These are phyloP conservation scores for Spondyliosoma cantharus DNA, from an alignment of 2,797 vertebrate genomes.

Conservation along the genomic window DNA sequence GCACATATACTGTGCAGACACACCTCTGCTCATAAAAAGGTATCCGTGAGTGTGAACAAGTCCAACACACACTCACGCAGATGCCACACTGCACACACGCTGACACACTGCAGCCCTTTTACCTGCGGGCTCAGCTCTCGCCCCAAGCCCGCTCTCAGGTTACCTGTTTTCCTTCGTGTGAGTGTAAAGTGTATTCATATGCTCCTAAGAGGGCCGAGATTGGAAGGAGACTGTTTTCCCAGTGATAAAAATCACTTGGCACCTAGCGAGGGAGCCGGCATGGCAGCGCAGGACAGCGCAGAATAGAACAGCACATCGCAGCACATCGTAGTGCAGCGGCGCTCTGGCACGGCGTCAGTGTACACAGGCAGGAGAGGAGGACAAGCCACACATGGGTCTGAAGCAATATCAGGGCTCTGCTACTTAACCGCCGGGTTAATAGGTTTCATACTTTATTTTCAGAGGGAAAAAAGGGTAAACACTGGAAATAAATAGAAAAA, in stretches of 20 bases:
- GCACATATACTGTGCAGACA: constrained; percentile 50
- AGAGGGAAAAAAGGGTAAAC: constrained; percentile 58
- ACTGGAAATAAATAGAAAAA: constrained; percentile 72
- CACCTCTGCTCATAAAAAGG: constrained; percentile 36
- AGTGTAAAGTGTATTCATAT: constrained; percentile 85
- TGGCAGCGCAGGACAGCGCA: constrained; percentile 68
- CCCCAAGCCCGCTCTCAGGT: constrained; percentile 66
- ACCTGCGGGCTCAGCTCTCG: constrained; percentile 74
- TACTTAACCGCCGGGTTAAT: constrained; percentile 60
- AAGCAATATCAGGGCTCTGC: constrained; percentile 56
- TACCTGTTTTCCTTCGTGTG: constrained; percentile 84
- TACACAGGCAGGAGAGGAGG: constrained; percentile 64
- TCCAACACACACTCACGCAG: constrained; percentile 59
- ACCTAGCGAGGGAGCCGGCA: constrained; percentile 84
- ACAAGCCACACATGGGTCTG: constrained; percentile 62
- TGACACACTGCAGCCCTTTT: constrained; percentile 75
- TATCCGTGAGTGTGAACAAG: constrained; percentile 66
- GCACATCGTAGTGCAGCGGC: constrained; percentile 37
- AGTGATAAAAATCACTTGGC: constrained; percentile 93
- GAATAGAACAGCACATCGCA: constrained; percentile 61
- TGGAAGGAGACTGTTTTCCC: constrained; percentile 88
- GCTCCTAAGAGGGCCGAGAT: constrained; percentile 84
- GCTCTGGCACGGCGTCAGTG: constrained; percentile 67
- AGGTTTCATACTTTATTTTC: constrained; percentile 71
- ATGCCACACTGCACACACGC: constrained; percentile 62